These are phyloP conservation scores for Tachystola acroxantha DNA, from an alignment of 2,888 invertebrate species.

Conservation along the genomic window DNA sequence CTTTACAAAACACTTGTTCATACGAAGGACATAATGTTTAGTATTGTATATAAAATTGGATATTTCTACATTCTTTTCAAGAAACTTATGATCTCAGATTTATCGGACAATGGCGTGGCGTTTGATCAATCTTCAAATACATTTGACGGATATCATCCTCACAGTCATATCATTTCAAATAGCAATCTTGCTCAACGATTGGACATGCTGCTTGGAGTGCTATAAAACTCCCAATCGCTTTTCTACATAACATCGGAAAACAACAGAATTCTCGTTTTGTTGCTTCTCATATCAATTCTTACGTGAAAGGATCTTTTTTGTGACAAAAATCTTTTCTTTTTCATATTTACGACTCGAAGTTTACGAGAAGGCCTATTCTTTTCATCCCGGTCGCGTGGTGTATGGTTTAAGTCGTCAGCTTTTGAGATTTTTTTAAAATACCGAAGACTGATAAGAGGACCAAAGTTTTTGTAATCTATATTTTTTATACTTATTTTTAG, in stretches of 20 bases:
- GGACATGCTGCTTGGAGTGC: neutral
- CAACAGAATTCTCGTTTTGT: slow-evolving; percentile 24
- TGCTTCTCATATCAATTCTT: slow-evolving; percentile 33
- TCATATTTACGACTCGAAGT: slow-evolving; percentile 64
- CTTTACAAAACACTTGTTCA: too few relatives aligned
- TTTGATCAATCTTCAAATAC: too few relatives aligned
- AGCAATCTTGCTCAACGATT: neutral
- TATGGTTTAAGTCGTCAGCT: slow-evolving; percentile 15
- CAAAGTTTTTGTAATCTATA: too few relatives aligned
- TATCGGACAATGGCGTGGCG: too few relatives aligned
- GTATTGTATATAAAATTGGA: too few relatives aligned
- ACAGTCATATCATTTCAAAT: neutral
- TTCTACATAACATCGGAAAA: neutral
- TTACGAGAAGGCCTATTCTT: slow-evolving; percentile 61
- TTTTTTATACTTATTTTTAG: too few relatives aligned
- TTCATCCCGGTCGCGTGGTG: slow-evolving; percentile 40
- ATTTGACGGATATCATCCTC: too few relatives aligned
- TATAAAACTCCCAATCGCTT: slow-evolving; percentile 4
- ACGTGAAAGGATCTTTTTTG: slow-evolving; percentile 38
- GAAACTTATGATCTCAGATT: too few relatives aligned
- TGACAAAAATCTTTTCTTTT: slow-evolving; percentile 50
- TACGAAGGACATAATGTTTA: too few relatives aligned
- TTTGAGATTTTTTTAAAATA: neutral
- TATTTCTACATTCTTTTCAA: too few relatives aligned
- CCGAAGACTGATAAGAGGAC: too few relatives aligned